A percentile compares a stretch with the other conserved stretches of the same genome.
Evolutionary conservation across 1,140 invertebrate genomes (phyloP).

Genomic region (Sinonovacula constricta): DNA sequence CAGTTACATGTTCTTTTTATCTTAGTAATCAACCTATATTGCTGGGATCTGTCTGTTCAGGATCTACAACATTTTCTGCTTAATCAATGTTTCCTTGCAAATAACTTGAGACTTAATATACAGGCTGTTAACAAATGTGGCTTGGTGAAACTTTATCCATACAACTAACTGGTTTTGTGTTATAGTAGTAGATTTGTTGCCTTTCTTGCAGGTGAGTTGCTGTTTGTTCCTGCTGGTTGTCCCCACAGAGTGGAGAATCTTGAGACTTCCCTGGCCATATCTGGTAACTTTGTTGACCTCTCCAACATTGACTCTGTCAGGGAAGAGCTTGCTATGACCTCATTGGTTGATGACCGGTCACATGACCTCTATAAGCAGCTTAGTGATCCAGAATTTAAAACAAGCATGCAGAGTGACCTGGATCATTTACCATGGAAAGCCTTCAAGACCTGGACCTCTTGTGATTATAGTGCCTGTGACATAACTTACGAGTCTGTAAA

Average conservation of each 20-base stretch:
- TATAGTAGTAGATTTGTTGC: background rate
- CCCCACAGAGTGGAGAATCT: slow-evolving; percentile 73
- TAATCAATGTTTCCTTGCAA: background rate
- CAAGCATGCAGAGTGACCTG: slow-evolving; percentile 27
- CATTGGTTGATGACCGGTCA: slow-evolving; percentile 62
- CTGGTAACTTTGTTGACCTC: slow-evolving; percentile 72
- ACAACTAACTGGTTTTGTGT: background rate
- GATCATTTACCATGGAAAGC: slow-evolving; percentile 32
- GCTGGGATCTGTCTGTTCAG: background rate
- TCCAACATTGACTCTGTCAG: slow-evolving; percentile 64
- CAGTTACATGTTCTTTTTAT: no score
- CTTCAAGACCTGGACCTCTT: slow-evolving; percentile 24
- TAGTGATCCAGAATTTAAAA: slow-evolving; percentile 26
- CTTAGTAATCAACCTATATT: no score
- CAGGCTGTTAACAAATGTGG: background rate
- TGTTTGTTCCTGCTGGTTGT: slow-evolving; percentile 73
- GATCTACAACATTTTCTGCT: background rate
- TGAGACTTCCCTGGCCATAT: slow-evolving; percentile 69
- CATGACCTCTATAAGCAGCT: slow-evolving; percentile 65
- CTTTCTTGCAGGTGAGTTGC: slow-evolving; percentile 65
- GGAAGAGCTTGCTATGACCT: slow-evolving; percentile 64
- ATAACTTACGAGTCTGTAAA: slow-evolving; percentile 28
- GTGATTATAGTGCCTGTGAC: slow-evolving; percentile 28
- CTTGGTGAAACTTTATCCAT: background rate
- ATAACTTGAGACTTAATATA: background rate